phyloP scores from a whole-genome alignment of 2,888 invertebrate species.

The Apamea monoglypha region DNA sequence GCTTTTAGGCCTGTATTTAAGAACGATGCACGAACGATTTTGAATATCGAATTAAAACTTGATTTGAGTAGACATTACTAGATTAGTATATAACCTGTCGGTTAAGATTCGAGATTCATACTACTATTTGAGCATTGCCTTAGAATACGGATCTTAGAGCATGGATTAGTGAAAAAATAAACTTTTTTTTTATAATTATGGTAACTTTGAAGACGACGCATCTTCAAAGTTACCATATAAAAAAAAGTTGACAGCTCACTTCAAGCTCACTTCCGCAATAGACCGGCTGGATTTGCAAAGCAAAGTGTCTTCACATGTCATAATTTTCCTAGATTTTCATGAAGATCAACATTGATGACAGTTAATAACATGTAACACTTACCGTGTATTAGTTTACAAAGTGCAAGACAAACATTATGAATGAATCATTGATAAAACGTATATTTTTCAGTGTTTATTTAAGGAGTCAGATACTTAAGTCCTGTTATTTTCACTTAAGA shows the following conservation, averaged over 20 bases:
- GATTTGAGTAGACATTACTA: not conserved
- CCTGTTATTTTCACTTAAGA: slow-evolving; percentile 37
- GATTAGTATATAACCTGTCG: not conserved
- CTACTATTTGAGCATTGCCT: not conserved
- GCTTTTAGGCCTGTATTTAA: slow-evolving; percentile 4
- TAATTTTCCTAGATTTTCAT: not conserved
- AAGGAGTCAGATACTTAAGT: slow-evolving; percentile 28
- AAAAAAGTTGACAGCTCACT: not conserved
- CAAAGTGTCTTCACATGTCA: too few relatives aligned
- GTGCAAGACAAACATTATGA: slow-evolving; percentile 22
- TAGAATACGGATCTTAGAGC: not conserved
- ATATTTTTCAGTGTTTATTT: slow-evolving; percentile 45
- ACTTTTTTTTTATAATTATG: too few relatives aligned
- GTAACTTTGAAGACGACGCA: too few relatives aligned
- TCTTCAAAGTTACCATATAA: too few relatives aligned
- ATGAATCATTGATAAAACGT: slow-evolving; percentile 47
- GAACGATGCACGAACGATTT: too few relatives aligned
- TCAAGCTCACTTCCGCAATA: not conserved
- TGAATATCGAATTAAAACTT: not conserved
- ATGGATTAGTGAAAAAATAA: not conserved
- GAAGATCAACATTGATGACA: slow-evolving; percentile 1
- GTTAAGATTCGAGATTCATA: slow-evolving; percentile 10
- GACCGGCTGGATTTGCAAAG: not conserved
- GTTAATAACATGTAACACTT: slow-evolving; percentile 1
- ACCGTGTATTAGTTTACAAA: slow-evolving; percentile 23